Evolutionary conservation across 2,888 invertebrate species (phyloP), one percentile per base, ranked within the genome.

Genomic region (Altica lythri): DNA sequence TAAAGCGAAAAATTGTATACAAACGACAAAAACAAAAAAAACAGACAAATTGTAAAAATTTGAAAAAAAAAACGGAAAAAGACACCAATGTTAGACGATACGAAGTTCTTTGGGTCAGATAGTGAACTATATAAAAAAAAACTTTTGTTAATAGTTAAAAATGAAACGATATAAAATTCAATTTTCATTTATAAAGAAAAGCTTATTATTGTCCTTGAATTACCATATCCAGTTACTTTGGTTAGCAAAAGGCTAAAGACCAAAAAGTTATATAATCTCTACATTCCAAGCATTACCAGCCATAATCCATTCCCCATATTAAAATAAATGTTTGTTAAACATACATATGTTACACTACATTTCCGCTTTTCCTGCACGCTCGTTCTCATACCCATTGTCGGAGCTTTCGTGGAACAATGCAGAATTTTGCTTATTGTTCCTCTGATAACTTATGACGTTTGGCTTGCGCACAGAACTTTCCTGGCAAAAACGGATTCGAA

Each of bases 371-470:
- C 52, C 45, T 53, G 47, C 48, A 45, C 19, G 48, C 53, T 17
- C 46, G 44, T 58, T 34, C 54, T 55, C 60, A 3, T 47, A 55
- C 32, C 57, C 54, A 62, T 64, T 62, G 63, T 68, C 66, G 47
- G 37, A 60, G 66, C 65, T 67, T 67, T 66, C 55, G 58, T 59
- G 64, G 63, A 60, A 71, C 69, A 71, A 71, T 69, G 66, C 66
- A 64, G 67, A 66, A 65, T 68, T 69, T 67, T 65, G 65, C 65
- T 65, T 65, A 69, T 69, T 71, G 69, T 69, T 67, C 66, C 47
- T 58, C 51, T 57, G 67, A 68, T 70, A 68, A 69, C 68, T 69
- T 67, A 71, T 68, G 69, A 70, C 68, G 66, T 68, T 69, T 62
- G 68, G 62, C 71, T 65, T 66, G 67, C 64, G 68, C 66, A 65